Base-by-base conservation (phyloP, 2,888 invertebrate species). In the Leptinotarsa rubiginosa region DNA sequence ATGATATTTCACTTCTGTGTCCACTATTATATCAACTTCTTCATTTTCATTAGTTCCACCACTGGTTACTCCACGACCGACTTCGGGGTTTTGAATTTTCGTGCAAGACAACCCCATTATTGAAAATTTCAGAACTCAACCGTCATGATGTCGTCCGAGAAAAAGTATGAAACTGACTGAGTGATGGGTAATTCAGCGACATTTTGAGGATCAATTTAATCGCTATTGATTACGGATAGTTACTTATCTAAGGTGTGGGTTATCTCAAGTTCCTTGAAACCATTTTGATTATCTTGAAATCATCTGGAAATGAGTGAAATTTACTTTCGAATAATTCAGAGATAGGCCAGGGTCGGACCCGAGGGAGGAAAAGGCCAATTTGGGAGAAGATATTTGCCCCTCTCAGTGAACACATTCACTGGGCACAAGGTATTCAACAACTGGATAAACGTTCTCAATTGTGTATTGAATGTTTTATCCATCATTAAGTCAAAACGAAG, bases 1-100 rank as follows among this genome's bases (percentile, higher is more conserved):
- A 78, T 91, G 91, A 77, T 90, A 90, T 75, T 88, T 70, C 47
- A 56, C 67, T 47, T 47, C 70, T 5, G 75, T 70, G 15, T 68
- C 65, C 20, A 72, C 72, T 67, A 41, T 50, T 22, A 69, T 72
- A 25, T 72, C 74, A 2, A 7, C 62, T 18, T 31, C 62, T 31
- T 62, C 69, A 69, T 49, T 16, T 2, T 69, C 56, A 69, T 47
- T 10, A 20, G 3, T 16, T 50, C 25, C 49, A 52, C 49, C 15
- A 16, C 2, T 16, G 3, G 31, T 3, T 54, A 52, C 50, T 56
- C 50, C 18, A 41, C n/a, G 18, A 20, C 65, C 16, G 31, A 18
- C 3, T 16, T 41, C 70, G 10, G 22, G 25, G 47, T 65, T 64
- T 12, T 20, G 50, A 20, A 59, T 62, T 67, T 74, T 70, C 18